Percentiles rank a stretch among this genome's conserved stretches.
Evolutionary conservation across 2,113 vertebrate species (phyloP).

Genomic region (Haplotaxodon microlepis): DNA sequence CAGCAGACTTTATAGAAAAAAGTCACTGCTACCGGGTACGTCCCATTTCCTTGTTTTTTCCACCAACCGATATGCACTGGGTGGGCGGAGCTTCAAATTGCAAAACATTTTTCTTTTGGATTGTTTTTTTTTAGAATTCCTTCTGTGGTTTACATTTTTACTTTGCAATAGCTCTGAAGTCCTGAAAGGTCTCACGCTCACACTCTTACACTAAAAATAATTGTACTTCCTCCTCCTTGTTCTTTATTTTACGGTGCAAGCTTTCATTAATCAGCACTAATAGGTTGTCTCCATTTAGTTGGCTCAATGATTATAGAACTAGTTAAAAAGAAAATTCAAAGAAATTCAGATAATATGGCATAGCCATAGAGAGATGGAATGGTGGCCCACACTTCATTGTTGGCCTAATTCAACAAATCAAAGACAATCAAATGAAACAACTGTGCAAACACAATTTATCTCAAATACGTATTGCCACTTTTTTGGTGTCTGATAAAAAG

Average conservation of each 20-base stretch:
- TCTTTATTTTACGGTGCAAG: background rate
- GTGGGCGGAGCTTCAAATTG: background rate
- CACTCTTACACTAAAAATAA: background rate
- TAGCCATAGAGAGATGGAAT: slow-evolving; percentile 77
- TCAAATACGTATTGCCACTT: background rate
- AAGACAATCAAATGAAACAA: background rate
- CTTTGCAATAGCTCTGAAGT: background rate
- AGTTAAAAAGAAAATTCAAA: background rate
- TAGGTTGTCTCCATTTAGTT: background rate
- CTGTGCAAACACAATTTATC: background rate
- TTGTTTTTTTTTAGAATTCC: background rate
- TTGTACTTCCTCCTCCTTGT: background rate
- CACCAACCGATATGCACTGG: background rate
- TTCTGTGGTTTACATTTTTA: background rate
- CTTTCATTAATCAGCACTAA: background rate
- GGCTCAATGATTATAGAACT: background rate
- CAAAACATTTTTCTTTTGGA: background rate
- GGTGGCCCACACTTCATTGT: slow-evolving; percentile 71
- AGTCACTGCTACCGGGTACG: background rate
- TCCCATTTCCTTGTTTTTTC: background rate
- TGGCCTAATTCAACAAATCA: slow-evolving; percentile 30
- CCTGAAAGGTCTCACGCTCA: background rate
- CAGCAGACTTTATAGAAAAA: background rate
- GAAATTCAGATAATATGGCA: background rate
- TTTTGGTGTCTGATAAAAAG: background rate